phyloP scores from a whole-genome alignment of 2,797 vertebrate genomes.

The Clamator glandarius region DNA sequence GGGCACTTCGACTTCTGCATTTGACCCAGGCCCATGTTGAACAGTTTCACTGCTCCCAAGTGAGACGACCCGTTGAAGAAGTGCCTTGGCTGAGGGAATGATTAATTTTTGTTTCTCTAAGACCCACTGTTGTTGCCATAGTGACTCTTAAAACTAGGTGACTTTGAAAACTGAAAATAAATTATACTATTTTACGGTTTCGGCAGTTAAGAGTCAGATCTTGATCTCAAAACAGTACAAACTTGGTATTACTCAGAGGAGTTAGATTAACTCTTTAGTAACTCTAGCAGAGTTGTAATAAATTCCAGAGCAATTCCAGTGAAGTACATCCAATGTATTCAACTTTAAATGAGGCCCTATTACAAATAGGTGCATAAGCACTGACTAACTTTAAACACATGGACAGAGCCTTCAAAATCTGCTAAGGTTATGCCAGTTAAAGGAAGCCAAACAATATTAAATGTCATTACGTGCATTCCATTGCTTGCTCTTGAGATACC shows the following conservation, averaged over 20 bases:
- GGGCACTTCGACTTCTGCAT: rapidly evolving
- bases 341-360: background rate
- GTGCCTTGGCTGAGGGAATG: background rate
- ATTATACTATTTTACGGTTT: background rate
- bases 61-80: background rate
- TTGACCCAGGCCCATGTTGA: background rate
- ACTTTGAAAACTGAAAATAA: background rate
- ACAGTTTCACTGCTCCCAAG: background rate
- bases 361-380: conserved; percentile 15
- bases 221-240: background rate
- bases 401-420: background rate
- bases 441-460: background rate
- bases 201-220: background rate
- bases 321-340: background rate
- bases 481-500: background rate
- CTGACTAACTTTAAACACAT: conserved; percentile 38
- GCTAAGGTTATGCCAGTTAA: background rate
- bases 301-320: conserved; percentile 26
- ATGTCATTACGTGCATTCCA: background rate
- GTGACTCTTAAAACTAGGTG: background rate
- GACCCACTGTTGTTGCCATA: background rate
- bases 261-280: conserved; percentile 8
- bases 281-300: background rate
- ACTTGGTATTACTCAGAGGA: background rate
- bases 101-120: background rate